These are phyloP conservation scores for Peromyscus melanophrys DNA, from an alignment of 2,797 vertebrate species.

Conservation along the genomic window DNA sequence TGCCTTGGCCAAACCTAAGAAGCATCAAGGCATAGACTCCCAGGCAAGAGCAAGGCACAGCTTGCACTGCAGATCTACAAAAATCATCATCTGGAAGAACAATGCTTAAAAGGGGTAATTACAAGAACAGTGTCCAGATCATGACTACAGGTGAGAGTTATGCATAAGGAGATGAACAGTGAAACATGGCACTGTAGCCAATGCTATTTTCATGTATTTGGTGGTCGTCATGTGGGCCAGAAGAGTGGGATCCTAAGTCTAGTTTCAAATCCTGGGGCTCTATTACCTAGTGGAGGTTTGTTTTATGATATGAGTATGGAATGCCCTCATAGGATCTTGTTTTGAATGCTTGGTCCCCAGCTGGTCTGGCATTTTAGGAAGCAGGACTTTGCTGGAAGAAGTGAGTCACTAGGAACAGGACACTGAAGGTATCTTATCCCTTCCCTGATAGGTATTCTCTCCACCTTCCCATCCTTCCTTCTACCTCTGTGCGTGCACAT, in stretches of 20 bases:
- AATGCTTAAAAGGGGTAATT: not conserved
- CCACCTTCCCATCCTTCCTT: no score
- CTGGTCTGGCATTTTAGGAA: not conserved
- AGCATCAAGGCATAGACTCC: not conserved
- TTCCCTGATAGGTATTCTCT: not conserved
- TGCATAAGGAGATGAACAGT: not conserved
- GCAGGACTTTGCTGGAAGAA: not conserved
- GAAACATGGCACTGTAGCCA: not conserved
- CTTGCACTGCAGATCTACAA: not conserved
- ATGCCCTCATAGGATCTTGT: not conserved
- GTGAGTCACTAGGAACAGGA: not conserved
- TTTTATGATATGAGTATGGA: not conserved
- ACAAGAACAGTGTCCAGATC: not conserved
- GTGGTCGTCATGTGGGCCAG: not conserved
- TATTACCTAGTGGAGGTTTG: not conserved
- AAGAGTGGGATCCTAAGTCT: no score
- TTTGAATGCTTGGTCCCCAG: not conserved
- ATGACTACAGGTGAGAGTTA: not conserved
- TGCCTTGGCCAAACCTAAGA: not conserved
- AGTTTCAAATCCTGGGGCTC: not conserved
- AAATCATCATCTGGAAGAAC: not conserved
- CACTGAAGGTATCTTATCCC: not conserved
- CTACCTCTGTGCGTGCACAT: rapidly evolving
- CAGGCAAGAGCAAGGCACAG: not conserved
- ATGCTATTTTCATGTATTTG: not conserved